phyloP scores from a whole-genome alignment of 1,140 invertebrate genomes.

The Leptinotarsa lineolata region DNA sequence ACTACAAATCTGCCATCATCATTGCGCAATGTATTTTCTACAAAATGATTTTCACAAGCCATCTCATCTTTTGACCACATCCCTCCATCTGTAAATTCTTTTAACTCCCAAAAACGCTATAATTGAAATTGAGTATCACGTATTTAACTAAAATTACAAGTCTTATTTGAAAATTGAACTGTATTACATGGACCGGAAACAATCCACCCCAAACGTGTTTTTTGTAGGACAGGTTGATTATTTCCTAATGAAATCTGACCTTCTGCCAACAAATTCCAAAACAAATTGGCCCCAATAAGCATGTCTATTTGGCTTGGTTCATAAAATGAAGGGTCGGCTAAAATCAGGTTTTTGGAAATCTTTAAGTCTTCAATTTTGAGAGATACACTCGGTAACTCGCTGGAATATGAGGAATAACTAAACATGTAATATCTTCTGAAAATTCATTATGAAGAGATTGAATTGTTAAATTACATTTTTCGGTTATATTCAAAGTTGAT shows the following conservation, averaged over 20 bases:
- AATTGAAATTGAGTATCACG: constrained; percentile 9
- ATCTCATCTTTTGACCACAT: neutral
- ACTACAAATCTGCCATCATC: constrained; percentile 16
- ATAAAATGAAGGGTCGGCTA: no score
- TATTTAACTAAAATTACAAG: constrained; percentile 10
- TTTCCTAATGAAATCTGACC: neutral
- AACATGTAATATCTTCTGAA: neutral
- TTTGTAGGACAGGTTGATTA: no score
- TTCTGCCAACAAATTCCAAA: no score
- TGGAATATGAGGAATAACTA: neutral
- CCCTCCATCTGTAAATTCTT: neutral
- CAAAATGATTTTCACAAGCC: constrained; percentile 17
- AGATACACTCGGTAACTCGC: neutral
- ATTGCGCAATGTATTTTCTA: neutral
- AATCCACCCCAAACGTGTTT: no score
- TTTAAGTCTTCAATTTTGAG: neutral
- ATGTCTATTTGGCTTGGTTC: no score
- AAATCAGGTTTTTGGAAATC: neutral
- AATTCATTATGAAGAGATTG: neutral
- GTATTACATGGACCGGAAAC: no score
- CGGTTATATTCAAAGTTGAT: neutral
- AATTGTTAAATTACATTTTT: neutral
- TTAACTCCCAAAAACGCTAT: constrained; percentile 4
- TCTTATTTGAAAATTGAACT: no score
- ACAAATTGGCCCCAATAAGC: no score